Evolutionary conservation across 2,888 invertebrate genomes (phyloP), one percentile per base, ranked within the genome.

Genomic region (Diarsia mendica): DNA sequence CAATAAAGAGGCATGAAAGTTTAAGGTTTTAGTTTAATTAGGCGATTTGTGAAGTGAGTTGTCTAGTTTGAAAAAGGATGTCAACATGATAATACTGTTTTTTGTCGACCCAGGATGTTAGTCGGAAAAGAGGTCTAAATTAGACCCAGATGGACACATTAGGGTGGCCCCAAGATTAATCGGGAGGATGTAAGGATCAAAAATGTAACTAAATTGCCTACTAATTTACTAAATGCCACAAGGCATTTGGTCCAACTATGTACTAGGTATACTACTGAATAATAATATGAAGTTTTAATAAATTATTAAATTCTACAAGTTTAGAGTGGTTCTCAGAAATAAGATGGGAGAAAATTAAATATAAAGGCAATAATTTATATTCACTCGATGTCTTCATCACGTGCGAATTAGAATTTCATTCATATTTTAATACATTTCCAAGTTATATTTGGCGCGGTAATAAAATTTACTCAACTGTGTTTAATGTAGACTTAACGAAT

Each of bases 1-100:
- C 81, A 76, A 80, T 84, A 78, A 85, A 83, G 51, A 72, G 67
- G 55, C 72, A 64, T 69, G n/a, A 70, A 58, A 74, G 67, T 73
- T 77, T 66, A 58, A 10, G 67, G 48, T 68, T 77, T 71, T 78
- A 63, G 64, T 66, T 68, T 80, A 65, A 81, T 84, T 76, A 77
- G 67, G 46, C 75, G 39, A 51, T 79, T 44, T 83, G n/a, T 61
- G 18, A 58, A 73, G 23, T 67, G 39, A 63, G 39, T 67, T 68
- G 64, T 44, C 9, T 61, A 67, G 11, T 66, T 77, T 63, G 53
- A 69, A 46, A 33, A 73, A 64, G 67, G 51, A 67, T 67, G 48
- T 63, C 3, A 53, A 73, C 60, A 60, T 67, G 20, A 51, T 67
- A 20, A 51, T 53, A 65, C 28, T n/a, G 15, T n/a, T 53, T 69